Base-by-base conservation (phyloP, 2,888 invertebrate species). In the Eupithecia dodoneata region DNA sequence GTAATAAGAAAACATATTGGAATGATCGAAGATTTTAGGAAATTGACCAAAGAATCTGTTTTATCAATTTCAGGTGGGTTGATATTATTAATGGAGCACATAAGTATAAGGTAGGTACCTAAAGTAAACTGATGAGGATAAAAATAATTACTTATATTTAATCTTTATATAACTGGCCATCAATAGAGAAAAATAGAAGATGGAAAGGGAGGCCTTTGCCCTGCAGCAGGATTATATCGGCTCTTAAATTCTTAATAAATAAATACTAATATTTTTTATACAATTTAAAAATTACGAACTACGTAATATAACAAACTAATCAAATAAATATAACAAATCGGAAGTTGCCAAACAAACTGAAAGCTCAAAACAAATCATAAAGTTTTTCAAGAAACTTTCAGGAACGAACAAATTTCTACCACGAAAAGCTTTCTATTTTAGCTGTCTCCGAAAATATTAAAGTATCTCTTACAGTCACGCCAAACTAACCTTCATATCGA, bases 1-100 rank as follows among this genome's bases (percentile, higher is more conserved):
- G 90, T 90, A 89, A 90, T 90, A 92, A 87, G 90, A 90, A 92
- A 93, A 90, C 90, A 92, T 90, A 89, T 91, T 91, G 89, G 86
- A 79, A 86, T 80, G 87, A 89, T 87, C 87, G 90, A 90, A 92
- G 86, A 88, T 90, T 92, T 90, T 88, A 88, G 88, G 89, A 91
- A 90, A 92, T 91, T 91, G 91, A 88, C 85, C 87, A 85, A 84
- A 86, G 83, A 85, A 86, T 87, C 83, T 84, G 85, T 83, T 81
- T 81, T 81, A 86, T 83, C 82, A 84, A 83, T 73, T 77, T 76
- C 71, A 77, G 76, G 82, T 81, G 49, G 47, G 67, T 66, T 70
- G 45, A 47, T 47, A 10, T 12, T 30, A 49, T 47, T 47, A 30
- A 47, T 47, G 12, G 42, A 69, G 9, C 12, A 44, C n/a, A 45